phyloP scores from a whole-genome alignment of 2,113 vertebrate genomes.

The Pelodiscus sinensis region DNA sequence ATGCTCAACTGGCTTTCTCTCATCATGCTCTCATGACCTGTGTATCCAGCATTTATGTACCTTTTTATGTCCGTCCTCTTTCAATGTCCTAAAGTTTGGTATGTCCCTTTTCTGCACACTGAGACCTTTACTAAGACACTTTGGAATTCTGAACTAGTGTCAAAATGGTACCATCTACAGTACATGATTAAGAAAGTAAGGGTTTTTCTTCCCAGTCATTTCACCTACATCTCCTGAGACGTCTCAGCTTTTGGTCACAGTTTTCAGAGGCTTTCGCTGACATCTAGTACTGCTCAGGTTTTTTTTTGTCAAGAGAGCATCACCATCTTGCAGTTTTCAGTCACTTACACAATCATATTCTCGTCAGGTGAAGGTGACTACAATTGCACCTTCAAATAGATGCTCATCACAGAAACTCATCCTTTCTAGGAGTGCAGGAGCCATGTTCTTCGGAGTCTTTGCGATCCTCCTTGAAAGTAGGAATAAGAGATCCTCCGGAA shows the following conservation, averaged over 20 bases:
- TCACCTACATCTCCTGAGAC: background rate
- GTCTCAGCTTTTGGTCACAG: background rate
- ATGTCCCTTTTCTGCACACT: slow-evolving; percentile 31
- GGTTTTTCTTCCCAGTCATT: background rate
- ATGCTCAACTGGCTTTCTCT: slow-evolving; percentile 33
- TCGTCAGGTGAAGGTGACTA: background rate
- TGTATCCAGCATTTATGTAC: slow-evolving; percentile 49
- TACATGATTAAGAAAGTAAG: background rate
- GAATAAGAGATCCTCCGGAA: too few relatives aligned
- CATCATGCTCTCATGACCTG: slow-evolving; percentile 27
- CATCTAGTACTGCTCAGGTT: background rate
- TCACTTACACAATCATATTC: background rate
- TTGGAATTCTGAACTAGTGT: background rate
- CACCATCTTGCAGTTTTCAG: background rate
- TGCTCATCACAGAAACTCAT: background rate
- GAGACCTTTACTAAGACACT: slow-evolving; percentile 19
- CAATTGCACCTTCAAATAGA: background rate
- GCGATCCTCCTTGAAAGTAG: too few relatives aligned
- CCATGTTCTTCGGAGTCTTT: background rate
- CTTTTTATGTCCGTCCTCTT: slow-evolving; percentile 10
- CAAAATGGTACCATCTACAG: slow-evolving; percentile 42
- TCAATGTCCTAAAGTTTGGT: background rate
- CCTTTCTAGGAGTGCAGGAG: background rate
- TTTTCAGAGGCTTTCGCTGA: background rate
- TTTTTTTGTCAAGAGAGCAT: background rate